Percentiles rank a stretch among this genome's conserved stretches.
phyloP scores from a whole-genome alignment of 23 tunicate species.

The Ascidia mentula region DNA sequence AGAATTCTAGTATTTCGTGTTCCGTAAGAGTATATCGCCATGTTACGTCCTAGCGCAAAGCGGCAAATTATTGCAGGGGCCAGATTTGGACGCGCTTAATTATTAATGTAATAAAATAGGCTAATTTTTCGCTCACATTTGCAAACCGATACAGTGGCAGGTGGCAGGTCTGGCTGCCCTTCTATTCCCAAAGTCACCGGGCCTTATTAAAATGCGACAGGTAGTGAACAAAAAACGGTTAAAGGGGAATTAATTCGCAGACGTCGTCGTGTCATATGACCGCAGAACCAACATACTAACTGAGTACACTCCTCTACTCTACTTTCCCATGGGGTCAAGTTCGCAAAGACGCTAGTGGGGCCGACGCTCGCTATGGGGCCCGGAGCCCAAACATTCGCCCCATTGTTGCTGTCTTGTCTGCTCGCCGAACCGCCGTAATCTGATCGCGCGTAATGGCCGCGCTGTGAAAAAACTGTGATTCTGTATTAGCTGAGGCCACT shows the following conservation, averaged over 20 bases:
- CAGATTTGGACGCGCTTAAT: background rate
- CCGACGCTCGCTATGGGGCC: background rate
- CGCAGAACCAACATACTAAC: too few species aligned
- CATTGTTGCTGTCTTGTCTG: conserved; percentile 5
- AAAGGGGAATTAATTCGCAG: too few species aligned
- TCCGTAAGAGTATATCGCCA: background rate
- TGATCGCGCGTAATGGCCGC: background rate
- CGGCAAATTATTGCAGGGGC: too few species aligned
- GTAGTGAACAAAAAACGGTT: too few species aligned
- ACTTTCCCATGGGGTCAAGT: conserved; percentile 12
- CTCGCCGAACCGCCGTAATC: background rate
- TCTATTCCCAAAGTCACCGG: background rate
- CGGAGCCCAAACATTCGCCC: background rate
- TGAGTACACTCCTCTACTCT: too few species aligned
- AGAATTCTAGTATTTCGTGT: background rate
- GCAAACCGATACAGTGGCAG: background rate
- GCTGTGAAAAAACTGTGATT: background rate
- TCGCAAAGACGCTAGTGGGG: background rate
- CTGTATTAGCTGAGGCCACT: background rate
- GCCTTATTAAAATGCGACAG: too few species aligned
- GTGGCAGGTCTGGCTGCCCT: background rate
- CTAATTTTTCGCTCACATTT: background rate
- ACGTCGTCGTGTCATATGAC: too few species aligned
- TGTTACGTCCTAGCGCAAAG: background rate
- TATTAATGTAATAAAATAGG: conserved; percentile 4